phyloP scores from a whole-genome alignment of 2,797 vertebrate genomes.

The Trematomus bernacchii region DNA sequence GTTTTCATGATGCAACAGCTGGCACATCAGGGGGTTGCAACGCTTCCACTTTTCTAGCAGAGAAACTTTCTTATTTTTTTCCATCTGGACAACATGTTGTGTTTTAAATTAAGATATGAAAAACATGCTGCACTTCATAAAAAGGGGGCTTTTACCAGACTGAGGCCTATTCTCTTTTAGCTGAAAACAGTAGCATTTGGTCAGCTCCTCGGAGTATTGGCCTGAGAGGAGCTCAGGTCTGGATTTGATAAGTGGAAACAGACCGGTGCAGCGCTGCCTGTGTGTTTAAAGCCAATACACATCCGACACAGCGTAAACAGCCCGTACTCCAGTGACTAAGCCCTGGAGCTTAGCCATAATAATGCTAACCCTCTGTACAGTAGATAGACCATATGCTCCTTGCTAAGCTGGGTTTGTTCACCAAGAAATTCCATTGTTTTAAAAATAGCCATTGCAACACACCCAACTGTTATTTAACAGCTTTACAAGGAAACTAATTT shows the following conservation, averaged over 20 bases:
- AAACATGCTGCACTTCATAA: slow-evolving; percentile 47
- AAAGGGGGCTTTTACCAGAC: slow-evolving; percentile 46
- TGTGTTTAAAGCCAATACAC: slow-evolving; percentile 79
- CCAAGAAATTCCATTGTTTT: slow-evolving; percentile 56
- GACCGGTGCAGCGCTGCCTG: slow-evolving; percentile 74
- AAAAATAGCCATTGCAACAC: slow-evolving; percentile 32
- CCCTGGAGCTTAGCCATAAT: slow-evolving; percentile 72
- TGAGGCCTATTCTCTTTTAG: slow-evolving; percentile 56
- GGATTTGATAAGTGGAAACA: slow-evolving; percentile 91
- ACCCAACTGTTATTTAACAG: slow-evolving; percentile 9
- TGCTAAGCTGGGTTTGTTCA: slow-evolving; percentile 31
- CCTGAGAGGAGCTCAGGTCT: slow-evolving; percentile 84
- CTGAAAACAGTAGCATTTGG: slow-evolving; percentile 80
- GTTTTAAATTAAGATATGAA: slow-evolving; percentile 61
- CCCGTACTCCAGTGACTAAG: slow-evolving; percentile 61
- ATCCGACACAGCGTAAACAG: slow-evolving; percentile 84
- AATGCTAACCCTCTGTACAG: slow-evolving; percentile 62
- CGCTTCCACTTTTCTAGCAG: slow-evolving; percentile 14
- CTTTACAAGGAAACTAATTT: too few species aligned
- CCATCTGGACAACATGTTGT: slow-evolving; percentile 64
- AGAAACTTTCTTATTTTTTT: slow-evolving; percentile 7
- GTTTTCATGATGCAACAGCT: slow-evolving; percentile 38
- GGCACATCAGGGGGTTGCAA: slow-evolving; percentile 14
- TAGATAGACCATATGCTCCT: slow-evolving; percentile 66
- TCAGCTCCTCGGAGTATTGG: slow-evolving; percentile 75